Evolutionary conservation across 2,888 invertebrate genomes (phyloP).

Genomic region (Diachrysia chrysitis): DNA sequence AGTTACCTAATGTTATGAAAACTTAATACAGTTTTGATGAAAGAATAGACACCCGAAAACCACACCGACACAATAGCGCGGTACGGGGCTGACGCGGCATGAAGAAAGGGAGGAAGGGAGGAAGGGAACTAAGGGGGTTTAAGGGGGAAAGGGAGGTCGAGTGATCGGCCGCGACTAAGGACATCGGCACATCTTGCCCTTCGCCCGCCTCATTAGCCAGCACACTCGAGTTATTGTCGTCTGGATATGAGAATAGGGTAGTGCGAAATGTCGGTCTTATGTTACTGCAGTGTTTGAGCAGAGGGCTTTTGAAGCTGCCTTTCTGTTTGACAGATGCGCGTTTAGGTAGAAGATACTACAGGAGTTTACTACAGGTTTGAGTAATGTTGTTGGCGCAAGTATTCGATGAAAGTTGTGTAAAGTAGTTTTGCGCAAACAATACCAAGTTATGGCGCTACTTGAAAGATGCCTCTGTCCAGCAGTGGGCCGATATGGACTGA

Average conservation of each 20-base stretch:
- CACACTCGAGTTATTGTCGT: slow-evolving; percentile 70
- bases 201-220: slow-evolving; percentile 73
- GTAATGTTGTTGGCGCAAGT: background rate
- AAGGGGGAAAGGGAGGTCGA: slow-evolving; percentile 64
- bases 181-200: slow-evolving; percentile 76
- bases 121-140: slow-evolving; percentile 30
- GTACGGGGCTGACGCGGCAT: slow-evolving; percentile 43
- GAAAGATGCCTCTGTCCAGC: background rate
- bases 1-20: slow-evolving; percentile 44
- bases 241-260: slow-evolving; percentile 58
- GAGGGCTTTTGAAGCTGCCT: slow-evolving; percentile 27
- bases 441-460: background rate
- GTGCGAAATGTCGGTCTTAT: slow-evolving; percentile 39
- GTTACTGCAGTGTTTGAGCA: slow-evolving; percentile 40
- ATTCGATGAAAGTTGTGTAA: background rate
- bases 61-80: slow-evolving; percentile 60
- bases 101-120: slow-evolving; percentile 36
- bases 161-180: slow-evolving; percentile 78
- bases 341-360: background rate
- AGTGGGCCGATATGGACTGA: too few relatives aligned
- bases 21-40: slow-evolving; percentile 58
- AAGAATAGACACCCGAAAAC: slow-evolving; percentile 61
- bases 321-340: slow-evolving; percentile 26
- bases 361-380: too few relatives aligned
- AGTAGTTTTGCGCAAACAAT: background rate